Conservation (phyloP, 2,888 invertebrate species). For the Xestobium rufovillosum region DNA sequence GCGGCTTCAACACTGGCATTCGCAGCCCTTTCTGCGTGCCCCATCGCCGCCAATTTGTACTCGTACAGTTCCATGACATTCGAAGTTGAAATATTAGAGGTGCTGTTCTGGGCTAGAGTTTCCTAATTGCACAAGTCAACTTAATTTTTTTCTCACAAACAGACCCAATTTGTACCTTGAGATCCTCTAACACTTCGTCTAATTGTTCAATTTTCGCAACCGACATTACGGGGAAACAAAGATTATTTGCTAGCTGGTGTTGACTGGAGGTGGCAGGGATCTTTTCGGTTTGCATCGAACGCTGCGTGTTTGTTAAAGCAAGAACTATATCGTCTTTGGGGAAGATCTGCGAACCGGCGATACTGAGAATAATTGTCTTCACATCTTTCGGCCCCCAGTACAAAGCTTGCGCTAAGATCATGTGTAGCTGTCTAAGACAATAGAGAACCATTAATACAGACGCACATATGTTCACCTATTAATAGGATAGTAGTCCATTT, state of each 20-base stretch:
- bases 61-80: conserved; percentile 67
- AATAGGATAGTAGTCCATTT: no score
- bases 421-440: conserved; percentile 41
- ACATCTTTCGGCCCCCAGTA: conserved; percentile 43
- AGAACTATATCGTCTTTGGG: conserved; percentile 28
- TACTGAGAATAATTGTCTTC: conserved; percentile 40
- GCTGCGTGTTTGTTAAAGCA: conserved; percentile 31
- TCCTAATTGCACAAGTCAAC: no score
- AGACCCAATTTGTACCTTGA: conserved; percentile 24
- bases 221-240: conserved; percentile 31
- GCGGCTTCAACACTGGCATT: conserved; percentile 48
- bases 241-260: conserved; percentile 14
- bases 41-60: conserved; percentile 55
- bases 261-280: conserved; percentile 12
- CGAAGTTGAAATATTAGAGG: conserved; percentile 54
- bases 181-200: conserved; percentile 30
- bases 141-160: neutral
- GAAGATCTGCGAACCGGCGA: conserved; percentile 32
- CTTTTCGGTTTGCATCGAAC: conserved; percentile 18
- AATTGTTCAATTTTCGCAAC: conserved; percentile 34
- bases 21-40: conserved; percentile 46
- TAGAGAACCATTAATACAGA: conserved; percentile 7
- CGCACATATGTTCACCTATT: conserved; percentile 1
- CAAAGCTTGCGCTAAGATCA: conserved; percentile 46
- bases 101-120: conserved; percentile 46